Conservation (phyloP, 2,888 invertebrate genomes). For the Gandaritis pyraliata region DNA sequence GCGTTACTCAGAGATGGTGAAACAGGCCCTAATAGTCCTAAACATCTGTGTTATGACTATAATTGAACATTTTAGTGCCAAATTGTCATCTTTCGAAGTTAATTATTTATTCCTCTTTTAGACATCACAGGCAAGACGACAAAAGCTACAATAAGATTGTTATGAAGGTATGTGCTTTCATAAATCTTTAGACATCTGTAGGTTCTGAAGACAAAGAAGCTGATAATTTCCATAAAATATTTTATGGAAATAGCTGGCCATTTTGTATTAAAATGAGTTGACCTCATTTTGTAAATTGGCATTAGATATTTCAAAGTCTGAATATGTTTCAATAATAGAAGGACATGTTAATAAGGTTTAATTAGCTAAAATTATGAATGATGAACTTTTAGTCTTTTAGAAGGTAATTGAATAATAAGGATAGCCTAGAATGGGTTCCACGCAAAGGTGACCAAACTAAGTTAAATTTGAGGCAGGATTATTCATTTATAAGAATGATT, state of each 20-base stretch:
- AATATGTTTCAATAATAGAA: neutral
- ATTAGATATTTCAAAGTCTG: neutral
- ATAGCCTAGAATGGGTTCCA: neutral
- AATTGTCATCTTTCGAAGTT: no score
- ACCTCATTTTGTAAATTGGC: conserved; percentile 20
- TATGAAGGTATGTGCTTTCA: no score
- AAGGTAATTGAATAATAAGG: no score
- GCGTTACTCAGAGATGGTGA: no score
- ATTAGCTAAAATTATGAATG: neutral
- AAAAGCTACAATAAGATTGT: no score
- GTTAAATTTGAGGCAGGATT: neutral
- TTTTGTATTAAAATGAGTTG: conserved; percentile 3
- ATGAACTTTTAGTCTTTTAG: no score
- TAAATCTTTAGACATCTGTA: no score
- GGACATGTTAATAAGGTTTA: neutral
- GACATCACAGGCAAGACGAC: no score
- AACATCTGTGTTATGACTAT: no score
- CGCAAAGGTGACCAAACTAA: neutral
- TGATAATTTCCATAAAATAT: neutral
- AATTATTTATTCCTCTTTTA: no score
- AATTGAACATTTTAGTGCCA: no score
- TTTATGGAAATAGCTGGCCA: conserved; percentile 8
- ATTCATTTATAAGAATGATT: conserved; percentile 43
- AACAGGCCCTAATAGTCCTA: no score
- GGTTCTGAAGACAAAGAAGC: neutral